Percentiles rank a stretch among this genome's conserved stretches.
phyloP scores from a whole-genome alignment of 1,140 invertebrate genomes.

The Pantala flavescens region DNA sequence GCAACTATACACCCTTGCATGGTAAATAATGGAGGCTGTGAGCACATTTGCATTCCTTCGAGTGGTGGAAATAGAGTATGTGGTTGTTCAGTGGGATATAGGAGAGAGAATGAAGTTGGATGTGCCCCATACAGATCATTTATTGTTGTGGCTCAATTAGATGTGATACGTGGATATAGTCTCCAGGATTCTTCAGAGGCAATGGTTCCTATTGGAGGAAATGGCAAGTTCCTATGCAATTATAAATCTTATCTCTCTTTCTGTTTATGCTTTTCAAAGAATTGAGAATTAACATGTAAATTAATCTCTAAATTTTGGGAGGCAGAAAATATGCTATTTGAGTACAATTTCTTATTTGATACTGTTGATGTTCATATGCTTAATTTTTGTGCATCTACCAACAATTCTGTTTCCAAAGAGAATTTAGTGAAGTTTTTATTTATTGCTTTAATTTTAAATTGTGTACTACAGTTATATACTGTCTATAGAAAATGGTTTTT shows the following conservation, averaged over 20 bases:
- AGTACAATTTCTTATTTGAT: too few species aligned
- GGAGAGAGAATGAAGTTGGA: constrained; percentile 60
- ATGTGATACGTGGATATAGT: constrained; percentile 78
- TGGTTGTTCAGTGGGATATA: constrained; percentile 78
- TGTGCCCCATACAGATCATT: constrained; percentile 82
- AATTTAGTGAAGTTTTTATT: too few species aligned
- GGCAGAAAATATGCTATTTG: too few species aligned
- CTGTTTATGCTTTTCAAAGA: background rate
- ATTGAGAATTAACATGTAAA: constrained; percentile 1
- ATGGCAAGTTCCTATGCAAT: constrained; percentile 37
- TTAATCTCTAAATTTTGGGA: background rate
- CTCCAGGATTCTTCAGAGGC: constrained; percentile 76
- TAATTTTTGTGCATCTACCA: too few species aligned
- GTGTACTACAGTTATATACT: too few species aligned
- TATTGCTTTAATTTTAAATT: too few species aligned
- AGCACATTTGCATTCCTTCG: constrained; percentile 83
- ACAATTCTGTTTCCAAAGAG: too few species aligned
- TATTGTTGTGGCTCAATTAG: constrained; percentile 79
- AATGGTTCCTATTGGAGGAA: constrained; percentile 85
- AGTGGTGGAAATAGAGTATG: constrained; percentile 60
- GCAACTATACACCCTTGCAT: constrained; percentile 75
- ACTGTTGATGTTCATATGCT: too few species aligned
- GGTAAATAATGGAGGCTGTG: constrained; percentile 78
- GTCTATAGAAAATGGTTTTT: too few species aligned
- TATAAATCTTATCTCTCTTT: constrained; percentile 14